These are phyloP conservation scores for Macrobrachium rosenbergii DNA, from an alignment of 1,140 invertebrate genomes.

Conservation along the genomic window DNA sequence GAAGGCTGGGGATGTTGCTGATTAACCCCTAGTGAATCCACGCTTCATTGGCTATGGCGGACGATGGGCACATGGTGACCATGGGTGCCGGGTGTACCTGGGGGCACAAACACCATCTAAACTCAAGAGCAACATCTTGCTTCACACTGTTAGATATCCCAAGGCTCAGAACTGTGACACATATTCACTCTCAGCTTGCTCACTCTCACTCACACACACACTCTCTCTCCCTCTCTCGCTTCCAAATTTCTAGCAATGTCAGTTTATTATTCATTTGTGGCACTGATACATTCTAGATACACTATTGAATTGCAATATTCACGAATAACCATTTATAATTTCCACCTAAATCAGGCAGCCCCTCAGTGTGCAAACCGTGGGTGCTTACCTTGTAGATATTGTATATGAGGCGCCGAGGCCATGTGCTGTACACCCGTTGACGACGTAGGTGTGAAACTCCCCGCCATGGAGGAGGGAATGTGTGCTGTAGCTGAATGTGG, in stretches of 20 bases:
- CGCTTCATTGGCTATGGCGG: slow-evolving; percentile 52
- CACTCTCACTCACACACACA: no score
- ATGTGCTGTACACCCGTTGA: slow-evolving; percentile 52
- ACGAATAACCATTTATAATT: slow-evolving; percentile 38
- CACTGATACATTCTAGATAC: slow-evolving; percentile 37
- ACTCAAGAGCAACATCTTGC: slow-evolving; percentile 38
- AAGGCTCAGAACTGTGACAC: slow-evolving; percentile 41
- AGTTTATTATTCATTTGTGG: slow-evolving; percentile 6
- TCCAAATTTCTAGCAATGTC: no score
- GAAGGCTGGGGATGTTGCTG: slow-evolving; percentile 48
- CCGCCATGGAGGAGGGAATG: slow-evolving; percentile 60
- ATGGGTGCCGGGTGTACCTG: slow-evolving; percentile 48
- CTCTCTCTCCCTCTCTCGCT: no score
- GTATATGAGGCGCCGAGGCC: slow-evolving; percentile 47
- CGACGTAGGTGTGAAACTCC: slow-evolving; percentile 58
- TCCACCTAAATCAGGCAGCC: slow-evolving; percentile 13
- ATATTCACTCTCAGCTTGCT: slow-evolving; percentile 11
- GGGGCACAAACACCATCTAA: slow-evolving; percentile 50
- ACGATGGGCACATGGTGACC: slow-evolving; percentile 39
- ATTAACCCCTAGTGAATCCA: slow-evolving; percentile 45
- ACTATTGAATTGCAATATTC: slow-evolving; percentile 46
- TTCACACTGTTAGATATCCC: slow-evolving; percentile 47
- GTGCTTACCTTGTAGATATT: slow-evolving; percentile 55
- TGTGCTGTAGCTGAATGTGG: slow-evolving; percentile 55
- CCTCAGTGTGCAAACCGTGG: slow-evolving; percentile 58